Evolutionary conservation across 2,797 vertebrate species (phyloP), one percentile per base, ranked within the genome.

Genomic region (Alosa sapidissima): DNA sequence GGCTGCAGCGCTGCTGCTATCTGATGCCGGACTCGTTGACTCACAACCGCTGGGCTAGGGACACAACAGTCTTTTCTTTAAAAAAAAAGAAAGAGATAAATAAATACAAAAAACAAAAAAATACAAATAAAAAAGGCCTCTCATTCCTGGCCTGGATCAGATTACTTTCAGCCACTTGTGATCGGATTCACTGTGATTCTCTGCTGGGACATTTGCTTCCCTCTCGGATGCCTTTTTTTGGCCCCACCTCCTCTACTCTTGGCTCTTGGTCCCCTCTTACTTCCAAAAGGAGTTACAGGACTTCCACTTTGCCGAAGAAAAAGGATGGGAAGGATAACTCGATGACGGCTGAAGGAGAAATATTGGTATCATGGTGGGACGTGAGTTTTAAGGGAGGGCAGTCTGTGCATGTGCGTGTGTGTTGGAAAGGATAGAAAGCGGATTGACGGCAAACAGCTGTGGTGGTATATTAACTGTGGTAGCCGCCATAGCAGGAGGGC

Each of bases 1-100:
- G 92, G 92, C 91, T 93, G 93, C 93, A 94, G 92, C 91, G 86
- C 91, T 90, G 89, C 92, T 89, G 90, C 92, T 92, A 90, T 91
- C 92, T 92, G 92, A 93, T 92, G 91, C 94, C 89, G 88, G 91
- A 94, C 94, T 93, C 86, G 91, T 92, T 93, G 93, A 93, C 91
- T 94, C 89, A 91, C 89, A 93, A 87, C 92, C 86, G 90, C 89
- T 87, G 87, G 86, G 88, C 89, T 90, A 87, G 90, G 91, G 91
- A 91, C 88, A 89, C 86, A 91, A 85, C 85, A 89, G 88, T 90
- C 86, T 88, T 85, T 81, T 86, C 81, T 87, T 81, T 41, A 10
- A 65, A 65, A 65, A 10, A 65, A 65, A 58, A 21, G 19, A 21
- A 6, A 58, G 19, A 65, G n/a, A 81, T 9, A 33, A 24, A 82